phyloP scores from a whole-genome alignment of 1,140 invertebrate genomes.

The Lasioglossum albipes region DNA sequence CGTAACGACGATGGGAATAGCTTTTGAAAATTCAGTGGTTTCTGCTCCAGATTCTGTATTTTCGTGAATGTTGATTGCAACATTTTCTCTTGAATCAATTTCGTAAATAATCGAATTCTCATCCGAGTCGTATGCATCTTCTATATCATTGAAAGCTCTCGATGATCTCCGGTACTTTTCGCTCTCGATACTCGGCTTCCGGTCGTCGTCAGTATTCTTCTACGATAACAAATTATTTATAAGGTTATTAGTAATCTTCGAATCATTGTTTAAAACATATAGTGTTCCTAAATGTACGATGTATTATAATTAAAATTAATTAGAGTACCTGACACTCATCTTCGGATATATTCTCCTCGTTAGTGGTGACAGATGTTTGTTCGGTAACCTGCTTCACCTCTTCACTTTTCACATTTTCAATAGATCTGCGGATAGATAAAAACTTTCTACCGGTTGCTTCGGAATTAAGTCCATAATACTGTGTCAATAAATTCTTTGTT shows the following conservation, averaged over 20 bases:
- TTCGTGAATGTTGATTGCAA: background rate
- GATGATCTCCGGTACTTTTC: background rate
- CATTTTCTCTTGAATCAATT: slow-evolving; percentile 22
- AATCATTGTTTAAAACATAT: background rate
- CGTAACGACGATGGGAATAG: background rate
- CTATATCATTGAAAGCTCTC: background rate
- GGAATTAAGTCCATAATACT: slow-evolving; percentile 48
- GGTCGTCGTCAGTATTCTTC: background rate
- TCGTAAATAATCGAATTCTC: slow-evolving; percentile 6
- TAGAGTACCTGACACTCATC: slow-evolving; percentile 10
- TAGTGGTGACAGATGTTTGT: slow-evolving; percentile 14
- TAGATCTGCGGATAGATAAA: slow-evolving; percentile 39
- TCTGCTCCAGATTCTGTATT: background rate
- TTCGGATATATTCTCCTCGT: background rate
- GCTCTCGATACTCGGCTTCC: slow-evolving; percentile 15
- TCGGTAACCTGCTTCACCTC: slow-evolving; percentile 25
- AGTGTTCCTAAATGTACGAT: background rate
- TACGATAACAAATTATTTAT: background rate
- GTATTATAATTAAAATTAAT: background rate
- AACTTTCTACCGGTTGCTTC: slow-evolving; percentile 5
- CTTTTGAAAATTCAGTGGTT: background rate
- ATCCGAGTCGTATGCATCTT: background rate
- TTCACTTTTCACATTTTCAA: slow-evolving; percentile 10
- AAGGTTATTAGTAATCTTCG: no score
- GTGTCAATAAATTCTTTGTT: slow-evolving; percentile 20